Evolutionary conservation across 2,797 vertebrate genomes (phyloP), one percentile per base, ranked within the genome.

Genomic region (Sebastes variabilis): DNA sequence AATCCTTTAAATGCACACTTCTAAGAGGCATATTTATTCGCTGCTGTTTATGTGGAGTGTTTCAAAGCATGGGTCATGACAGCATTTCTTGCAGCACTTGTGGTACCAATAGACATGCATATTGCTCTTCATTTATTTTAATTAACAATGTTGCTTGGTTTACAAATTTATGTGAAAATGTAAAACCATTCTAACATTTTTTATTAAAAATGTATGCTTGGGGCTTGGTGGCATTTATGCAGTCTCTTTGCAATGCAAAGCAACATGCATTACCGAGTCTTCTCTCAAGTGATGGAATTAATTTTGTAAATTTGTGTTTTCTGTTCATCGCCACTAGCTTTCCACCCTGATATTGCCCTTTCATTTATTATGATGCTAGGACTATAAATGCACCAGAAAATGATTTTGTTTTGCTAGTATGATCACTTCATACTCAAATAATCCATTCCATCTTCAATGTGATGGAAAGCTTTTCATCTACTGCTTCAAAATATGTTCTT

Each of bases 171-270:
- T 83, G 67, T 52, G 66, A 85, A 85, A 88, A 75, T 84, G 30
- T 85, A 79, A 83, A 89, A 83, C 71, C 79, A 74, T 79, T 85
- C 52, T 13, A 73, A 79, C 67, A 78, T 75, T 83, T 88, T 90
- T 83, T 84, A 91, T 91, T 86, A 79, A 90, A 87, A 85, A 83
- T 82, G 60, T 83, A 81, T 79, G 83, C 87, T 86, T 2, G 25
- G 72, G 87, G 86, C 83, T 67, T 55, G 46, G 46, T 75, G 82
- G 72, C 77, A 82, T 89, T 89, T 80, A 81, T 87, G 70, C 79
- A 89, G 54, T 30, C 65, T 69, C 72, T 89, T 88, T 83, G 85
- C 81, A 88, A 83, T 92, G 81, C 85, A 89, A 85, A 90, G 75
- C 69, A 84, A 89, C 72, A 61, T 79, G 77, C 66, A 81, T 85